Evolutionary conservation across 1,140 invertebrate genomes (phyloP).

Genomic region (Hypsibius dujardini): DNA sequence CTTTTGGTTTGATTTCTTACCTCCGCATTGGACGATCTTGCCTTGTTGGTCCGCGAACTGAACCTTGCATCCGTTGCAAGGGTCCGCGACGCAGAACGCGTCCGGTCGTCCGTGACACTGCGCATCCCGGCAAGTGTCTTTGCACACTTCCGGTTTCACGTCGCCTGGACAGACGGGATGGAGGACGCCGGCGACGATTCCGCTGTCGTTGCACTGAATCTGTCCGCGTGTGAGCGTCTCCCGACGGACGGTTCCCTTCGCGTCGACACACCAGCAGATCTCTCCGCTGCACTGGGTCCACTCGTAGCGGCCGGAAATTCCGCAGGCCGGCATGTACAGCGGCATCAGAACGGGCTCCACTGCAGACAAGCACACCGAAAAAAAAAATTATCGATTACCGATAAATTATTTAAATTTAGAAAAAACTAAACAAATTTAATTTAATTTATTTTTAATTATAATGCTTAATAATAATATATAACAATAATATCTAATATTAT

Average conservation of each 20-base stretch:
- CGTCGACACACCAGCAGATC: conserved; percentile 31
- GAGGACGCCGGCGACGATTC: conserved; percentile 23
- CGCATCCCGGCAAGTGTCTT: conserved; percentile 30
- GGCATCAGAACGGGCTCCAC: conserved; percentile 26
- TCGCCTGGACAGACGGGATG: conserved; percentile 28
- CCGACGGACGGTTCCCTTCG: conserved; percentile 28
- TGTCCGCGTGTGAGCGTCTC: conserved; percentile 30
- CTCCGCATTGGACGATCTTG: conserved; percentile 7
- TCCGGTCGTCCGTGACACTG: conserved; percentile 31
- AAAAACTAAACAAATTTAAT: too few species aligned
- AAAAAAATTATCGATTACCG: too few species aligned
- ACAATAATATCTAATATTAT: too few species aligned
- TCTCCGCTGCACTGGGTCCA: conserved; percentile 30
- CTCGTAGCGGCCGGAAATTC: conserved; percentile 27
- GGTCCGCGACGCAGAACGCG: conserved; percentile 34
- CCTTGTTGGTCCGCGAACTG: conserved; percentile 26
- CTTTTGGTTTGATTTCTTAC: conserved; percentile 4
- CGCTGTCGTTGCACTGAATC: conserved; percentile 29
- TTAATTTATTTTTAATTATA: too few species aligned
- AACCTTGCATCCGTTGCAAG: conserved; percentile 31
- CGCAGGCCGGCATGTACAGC: conserved; percentile 28
- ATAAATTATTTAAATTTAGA: too few species aligned
- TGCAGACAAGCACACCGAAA: background rate
- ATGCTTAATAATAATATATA: too few species aligned
- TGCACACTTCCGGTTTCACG: conserved; percentile 29